Evolutionary conservation across 1,140 invertebrate genomes (phyloP), one percentile per base, ranked within the genome.

Genomic region (Diorhabda carinulata): DNA sequence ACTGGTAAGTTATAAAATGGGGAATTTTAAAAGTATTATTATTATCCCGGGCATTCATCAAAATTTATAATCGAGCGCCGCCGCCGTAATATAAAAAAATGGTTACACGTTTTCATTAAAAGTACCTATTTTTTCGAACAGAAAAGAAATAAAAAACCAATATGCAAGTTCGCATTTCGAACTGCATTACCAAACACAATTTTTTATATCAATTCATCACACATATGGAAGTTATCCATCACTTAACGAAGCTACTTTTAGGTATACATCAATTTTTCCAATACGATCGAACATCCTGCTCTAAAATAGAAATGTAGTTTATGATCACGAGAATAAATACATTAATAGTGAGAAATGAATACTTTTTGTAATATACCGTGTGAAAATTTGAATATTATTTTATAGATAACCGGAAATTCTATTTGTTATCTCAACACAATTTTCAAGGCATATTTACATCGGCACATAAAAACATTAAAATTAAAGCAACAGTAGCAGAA

Each of bases 71-170:
- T 52, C 6, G n/a, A 52, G 3, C 47, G 47, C 47, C 2, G 47
- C 47, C 47, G n/a, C 47, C 47, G 3, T 52, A 52, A 52, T 52
- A 52, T 2, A 52, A 52, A 52, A 52, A 8, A n/a, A 8, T 52
- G 6, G 6, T 8, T 52, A n/a, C 47, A 52, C 6, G 2, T 8
- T 52, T n/a, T n/a, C 47, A n/a, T n/a, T n/a, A 52, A 8, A 52
- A 52, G n/a, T 2, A 52, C 6, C 47, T 8, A 25, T 25, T 52
- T 52, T 52, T 52, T n/a, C 47, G n/a, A 52, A 52, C 6, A 52
- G 47, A 52, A 52, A 52, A 52, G 47, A 52, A 52, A 52, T 52
- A 52, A 52, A 52, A 52, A 52, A 52, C 47, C 47, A 52, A 52
- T 52, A 52, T 25, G 25, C 47, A 52, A n/a, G 47, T 52, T 52